Percentiles rank a stretch among this genome's conserved stretches.
phyloP scores from a whole-genome alignment of 2,113 vertebrate species.

The Phyllostomus hastatus region DNA sequence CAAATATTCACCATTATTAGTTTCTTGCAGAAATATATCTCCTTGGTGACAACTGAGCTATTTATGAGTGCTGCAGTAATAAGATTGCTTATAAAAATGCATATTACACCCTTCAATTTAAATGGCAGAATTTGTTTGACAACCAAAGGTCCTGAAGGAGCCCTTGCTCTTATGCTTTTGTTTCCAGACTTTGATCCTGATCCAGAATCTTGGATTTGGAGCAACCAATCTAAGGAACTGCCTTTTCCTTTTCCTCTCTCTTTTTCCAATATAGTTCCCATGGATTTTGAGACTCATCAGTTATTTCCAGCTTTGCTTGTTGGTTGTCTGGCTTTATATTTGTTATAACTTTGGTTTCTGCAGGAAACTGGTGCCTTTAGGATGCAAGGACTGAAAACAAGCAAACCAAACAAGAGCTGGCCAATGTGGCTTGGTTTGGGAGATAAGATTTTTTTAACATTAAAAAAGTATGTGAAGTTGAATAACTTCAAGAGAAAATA shows the following conservation, averaged over 20 bases:
- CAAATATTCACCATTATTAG: constrained; percentile 44
- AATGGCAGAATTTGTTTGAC: background rate
- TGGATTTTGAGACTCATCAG: background rate
- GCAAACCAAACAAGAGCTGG: background rate
- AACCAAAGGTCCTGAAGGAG: background rate
- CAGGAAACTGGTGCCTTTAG: background rate
- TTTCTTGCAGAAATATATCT: constrained; percentile 63
- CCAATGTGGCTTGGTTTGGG: background rate
- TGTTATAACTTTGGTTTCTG: background rate
- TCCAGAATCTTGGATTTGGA: background rate
- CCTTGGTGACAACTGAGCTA: constrained; percentile 49
- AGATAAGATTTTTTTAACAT: background rate
- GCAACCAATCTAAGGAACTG: background rate
- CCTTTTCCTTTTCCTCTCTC: background rate
- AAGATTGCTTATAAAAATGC: background rate
- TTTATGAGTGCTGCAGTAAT: constrained; percentile 40
- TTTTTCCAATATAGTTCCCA: background rate
- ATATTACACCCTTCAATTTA: background rate
- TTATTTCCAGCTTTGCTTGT: background rate
- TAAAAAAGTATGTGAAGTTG: background rate
- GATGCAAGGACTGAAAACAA: background rate
- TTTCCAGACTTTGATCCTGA: background rate
- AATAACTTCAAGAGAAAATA: background rate
- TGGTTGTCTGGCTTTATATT: background rate
- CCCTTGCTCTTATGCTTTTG: background rate